These are phyloP conservation scores for Mactra quadrangularis DNA, from an alignment of 1,140 invertebrate species.

Conservation along the genomic window DNA sequence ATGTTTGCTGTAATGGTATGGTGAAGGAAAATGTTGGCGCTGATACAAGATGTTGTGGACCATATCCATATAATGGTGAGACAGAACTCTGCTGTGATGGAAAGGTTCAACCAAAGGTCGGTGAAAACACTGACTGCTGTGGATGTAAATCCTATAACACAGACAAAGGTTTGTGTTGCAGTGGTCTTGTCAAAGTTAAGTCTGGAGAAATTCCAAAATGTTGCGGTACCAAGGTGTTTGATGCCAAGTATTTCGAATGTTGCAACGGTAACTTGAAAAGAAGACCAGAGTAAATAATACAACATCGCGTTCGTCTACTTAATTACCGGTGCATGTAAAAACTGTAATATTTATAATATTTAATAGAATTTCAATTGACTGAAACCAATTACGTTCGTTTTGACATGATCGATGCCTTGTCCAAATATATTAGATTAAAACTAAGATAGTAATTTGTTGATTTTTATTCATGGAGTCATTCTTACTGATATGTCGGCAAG, in stretches of 20 bases:
- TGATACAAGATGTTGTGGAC: conserved; percentile 55
- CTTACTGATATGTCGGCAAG: no score
- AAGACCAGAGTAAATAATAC: conserved; percentile 20
- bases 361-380: no score
- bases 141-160: conserved; percentile 53
- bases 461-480: no score
- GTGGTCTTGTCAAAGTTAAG: conserved; percentile 40
- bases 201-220: conserved; percentile 32
- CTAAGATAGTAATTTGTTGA: no score
- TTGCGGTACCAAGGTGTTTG: conserved; percentile 43
- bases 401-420: no score
- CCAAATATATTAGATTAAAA: no score
- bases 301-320: no score
- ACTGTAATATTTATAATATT: no score
- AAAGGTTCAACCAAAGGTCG: conserved; percentile 14
- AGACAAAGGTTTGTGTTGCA: conserved; percentile 48
- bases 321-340: no score
- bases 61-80: conserved; percentile 43
- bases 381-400: no score
- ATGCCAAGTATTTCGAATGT: conserved; percentile 46
- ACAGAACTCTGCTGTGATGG: conserved; percentile 54
- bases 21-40: conserved; percentile 37
- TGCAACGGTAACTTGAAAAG: conserved; percentile 56
- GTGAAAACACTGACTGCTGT: conserved; percentile 42
- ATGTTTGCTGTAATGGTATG: conserved; percentile 57